Evolutionary conservation across 1,140 invertebrate genomes (phyloP).

Genomic region (Caenorhabditis inopinata): DNA sequence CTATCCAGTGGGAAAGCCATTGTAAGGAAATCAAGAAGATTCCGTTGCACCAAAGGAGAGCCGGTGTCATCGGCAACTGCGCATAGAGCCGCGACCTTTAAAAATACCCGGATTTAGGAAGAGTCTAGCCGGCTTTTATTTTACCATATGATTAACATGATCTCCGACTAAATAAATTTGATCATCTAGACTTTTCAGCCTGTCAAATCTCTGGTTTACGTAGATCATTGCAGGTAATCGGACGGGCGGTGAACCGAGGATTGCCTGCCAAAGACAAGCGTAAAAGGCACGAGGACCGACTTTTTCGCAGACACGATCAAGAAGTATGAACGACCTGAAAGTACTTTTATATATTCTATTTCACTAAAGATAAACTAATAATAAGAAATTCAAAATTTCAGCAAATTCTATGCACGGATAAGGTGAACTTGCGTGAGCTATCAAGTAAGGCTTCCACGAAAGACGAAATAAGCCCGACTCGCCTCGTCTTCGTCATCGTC

Average conservation of each 20-base stretch:
- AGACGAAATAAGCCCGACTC: no score
- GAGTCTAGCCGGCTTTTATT: no score
- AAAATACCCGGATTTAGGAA: not conserved
- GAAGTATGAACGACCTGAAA: slow-evolving; percentile 71
- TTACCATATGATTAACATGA: slow-evolving; percentile 80
- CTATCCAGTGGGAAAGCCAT: slow-evolving; percentile 75
- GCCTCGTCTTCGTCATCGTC: no score
- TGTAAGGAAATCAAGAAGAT: slow-evolving; percentile 80
- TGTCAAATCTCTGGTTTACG: slow-evolving; percentile 80
- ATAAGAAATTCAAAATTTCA: no score
- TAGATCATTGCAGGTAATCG: slow-evolving; percentile 81
- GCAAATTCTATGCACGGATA: no score
- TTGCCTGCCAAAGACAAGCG: slow-evolving; percentile 80
- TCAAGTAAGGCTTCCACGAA: no score
- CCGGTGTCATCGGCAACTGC: slow-evolving; percentile 76
- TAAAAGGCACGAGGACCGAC: slow-evolving; percentile 81
- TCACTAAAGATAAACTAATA: no score
- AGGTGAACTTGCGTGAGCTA: no score
- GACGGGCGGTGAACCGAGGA: slow-evolving; percentile 75
- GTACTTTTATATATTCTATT: no score
- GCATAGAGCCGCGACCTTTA: slow-evolving; percentile 72
- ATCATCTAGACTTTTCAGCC: slow-evolving; percentile 79
- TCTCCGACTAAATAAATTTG: slow-evolving; percentile 83
- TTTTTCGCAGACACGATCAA: slow-evolving; percentile 80
- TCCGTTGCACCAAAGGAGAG: slow-evolving; percentile 81